phyloP scores from a whole-genome alignment of 2,113 vertebrate genomes.

The Marmota flaviventris region DNA sequence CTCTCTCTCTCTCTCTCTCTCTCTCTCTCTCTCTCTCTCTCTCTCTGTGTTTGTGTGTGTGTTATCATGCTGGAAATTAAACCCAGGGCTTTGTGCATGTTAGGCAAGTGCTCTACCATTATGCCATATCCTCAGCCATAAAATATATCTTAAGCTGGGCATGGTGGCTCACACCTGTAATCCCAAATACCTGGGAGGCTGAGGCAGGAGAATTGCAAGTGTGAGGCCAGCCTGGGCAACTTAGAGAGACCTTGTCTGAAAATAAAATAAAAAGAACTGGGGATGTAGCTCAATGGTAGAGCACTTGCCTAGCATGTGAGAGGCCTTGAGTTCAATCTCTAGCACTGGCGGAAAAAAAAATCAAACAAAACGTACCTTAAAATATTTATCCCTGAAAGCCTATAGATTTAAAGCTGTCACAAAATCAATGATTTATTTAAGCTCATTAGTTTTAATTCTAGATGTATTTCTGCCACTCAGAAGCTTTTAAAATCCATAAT shows the following conservation, averaged over 20 bases:
- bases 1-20: too few relatives aligned
- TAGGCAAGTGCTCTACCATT: not conserved
- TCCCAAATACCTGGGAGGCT: not conserved
- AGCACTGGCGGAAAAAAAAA: not conserved
- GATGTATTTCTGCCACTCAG: not conserved
- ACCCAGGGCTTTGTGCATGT: not conserved
- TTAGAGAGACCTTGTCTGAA: not conserved
- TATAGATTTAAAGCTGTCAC: not conserved
- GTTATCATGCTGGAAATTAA: not conserved
- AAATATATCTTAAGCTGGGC: not conserved
- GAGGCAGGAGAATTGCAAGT: not conserved
- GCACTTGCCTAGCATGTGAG: not conserved
- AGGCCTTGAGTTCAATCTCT: not conserved
- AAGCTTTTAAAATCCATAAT: not conserved
- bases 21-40: too few relatives aligned
- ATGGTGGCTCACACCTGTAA: not conserved
- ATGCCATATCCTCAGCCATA: not conserved
- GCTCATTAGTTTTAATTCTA: constrained; percentile 51
- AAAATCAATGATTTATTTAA: constrained; percentile 51
- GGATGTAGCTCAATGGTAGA: not conserved
- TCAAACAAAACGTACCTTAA: not conserved
- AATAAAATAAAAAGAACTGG: not conserved
- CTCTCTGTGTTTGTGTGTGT: too few relatives aligned
- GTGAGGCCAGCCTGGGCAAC: not conserved
- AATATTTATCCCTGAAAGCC: not conserved